phyloP scores from a whole-genome alignment of 2,797 vertebrate species.

The Lophotriccus pileatus region DNA sequence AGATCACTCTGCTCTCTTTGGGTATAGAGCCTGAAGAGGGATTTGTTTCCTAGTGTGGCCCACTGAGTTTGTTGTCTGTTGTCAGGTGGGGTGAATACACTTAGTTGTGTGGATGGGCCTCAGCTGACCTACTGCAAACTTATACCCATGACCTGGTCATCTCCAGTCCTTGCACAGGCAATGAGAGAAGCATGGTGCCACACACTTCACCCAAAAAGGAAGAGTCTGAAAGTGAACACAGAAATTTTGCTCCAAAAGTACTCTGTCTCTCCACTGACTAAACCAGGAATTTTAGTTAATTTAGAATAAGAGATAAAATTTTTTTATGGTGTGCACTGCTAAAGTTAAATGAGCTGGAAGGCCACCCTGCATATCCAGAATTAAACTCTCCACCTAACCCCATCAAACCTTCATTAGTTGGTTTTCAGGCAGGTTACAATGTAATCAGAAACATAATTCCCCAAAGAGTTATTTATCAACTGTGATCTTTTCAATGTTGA shows the following conservation, averaged over 20 bases:
- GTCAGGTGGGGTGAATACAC: not conserved
- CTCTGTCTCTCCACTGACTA: not conserved
- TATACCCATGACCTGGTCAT: not conserved
- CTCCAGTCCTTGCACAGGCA: not conserved
- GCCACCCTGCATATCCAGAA: not conserved
- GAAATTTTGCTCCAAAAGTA: not conserved
- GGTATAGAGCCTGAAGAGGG: not conserved
- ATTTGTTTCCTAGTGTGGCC: not conserved
- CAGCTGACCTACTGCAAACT: not conserved
- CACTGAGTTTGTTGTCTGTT: not conserved
- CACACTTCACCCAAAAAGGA: not conserved
- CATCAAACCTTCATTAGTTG: not conserved
- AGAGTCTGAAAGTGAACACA: not conserved
- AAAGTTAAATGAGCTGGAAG: not conserved
- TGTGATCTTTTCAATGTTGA: not conserved
- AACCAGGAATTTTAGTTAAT: not conserved
- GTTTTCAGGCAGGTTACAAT: not conserved
- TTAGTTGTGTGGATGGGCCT: not conserved
- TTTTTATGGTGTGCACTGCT: not conserved
- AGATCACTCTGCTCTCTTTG: not conserved
- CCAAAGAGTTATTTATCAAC: not conserved
- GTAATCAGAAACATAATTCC: not conserved
- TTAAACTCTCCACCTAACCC: not conserved
- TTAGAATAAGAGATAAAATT: not conserved
- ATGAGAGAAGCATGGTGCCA: not conserved